Base-by-base conservation (phyloP, 1,140 invertebrate genomes). In the Drosophila arizonae region DNA sequence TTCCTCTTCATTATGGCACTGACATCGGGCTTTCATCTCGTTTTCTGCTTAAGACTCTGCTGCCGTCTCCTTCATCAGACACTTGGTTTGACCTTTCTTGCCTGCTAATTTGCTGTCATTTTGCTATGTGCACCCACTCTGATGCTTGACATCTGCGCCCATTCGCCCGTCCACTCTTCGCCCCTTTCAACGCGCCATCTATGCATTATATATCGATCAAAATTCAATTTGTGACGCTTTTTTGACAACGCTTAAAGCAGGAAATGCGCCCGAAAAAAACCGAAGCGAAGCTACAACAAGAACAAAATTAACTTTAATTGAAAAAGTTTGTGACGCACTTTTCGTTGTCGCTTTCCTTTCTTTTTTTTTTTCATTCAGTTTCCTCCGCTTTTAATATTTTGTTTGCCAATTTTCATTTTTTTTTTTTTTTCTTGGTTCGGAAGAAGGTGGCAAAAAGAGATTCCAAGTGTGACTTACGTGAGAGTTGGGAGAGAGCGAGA, bases 181-280 rank as follows among this genome's bases (percentile, higher is more conserved):
- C 39, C 50, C 21, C 55, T 21, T 13, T 36, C 15, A 48, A 3
- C 26, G 43, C 54, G 30, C 30, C 30, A 15, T 65, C 63, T 46
- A 77, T 78, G 66, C 79, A 88, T 86, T 86, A 88, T 88, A 88
- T 86, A 86, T 86, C 84, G 82, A 86, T 86, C 84, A 86, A 86
- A 87, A 87, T 88, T 86, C 84, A 86, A 86, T 86, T 86, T 86
- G 82, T 88, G 84, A 67, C 69, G 82, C 82, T 82, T 82, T 85
- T 86, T 82, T 79, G 72, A 76, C 69, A 72, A 60, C 72, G 30
- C 65, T 86, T 86, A 78, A 87, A 67, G 80, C 76, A 54, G 45
- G 67, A 71, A 70, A 63, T 66, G 39, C 17, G 41, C 30, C 15
- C n/a, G 52, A 63, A 50, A 76, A 72, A 69, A 57, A 68, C 54